Percentiles rank a stretch among this genome's conserved stretches.
phyloP scores from a whole-genome alignment of 2,113 vertebrate species.

The Labeo catla region DNA sequence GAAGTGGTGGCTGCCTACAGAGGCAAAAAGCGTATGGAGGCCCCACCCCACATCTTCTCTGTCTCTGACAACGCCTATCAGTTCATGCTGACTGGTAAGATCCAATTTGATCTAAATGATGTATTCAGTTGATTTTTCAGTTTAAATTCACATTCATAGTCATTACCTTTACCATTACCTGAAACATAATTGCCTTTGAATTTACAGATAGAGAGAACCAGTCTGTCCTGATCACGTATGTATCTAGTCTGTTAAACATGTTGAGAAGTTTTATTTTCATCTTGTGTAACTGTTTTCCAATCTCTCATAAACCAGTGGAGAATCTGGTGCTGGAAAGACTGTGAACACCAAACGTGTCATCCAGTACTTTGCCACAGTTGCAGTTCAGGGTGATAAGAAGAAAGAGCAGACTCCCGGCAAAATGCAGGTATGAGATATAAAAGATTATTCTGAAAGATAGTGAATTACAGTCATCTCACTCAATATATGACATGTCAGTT shows the following conservation, averaged over 20 bases:
- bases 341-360: conserved; percentile 60
- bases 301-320: conserved; percentile 49
- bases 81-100: conserved; percentile 44
- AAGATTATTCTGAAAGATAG: not conserved
- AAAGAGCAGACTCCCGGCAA: not conserved
- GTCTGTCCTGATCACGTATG: conserved; percentile 21
- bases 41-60: conserved; percentile 48
- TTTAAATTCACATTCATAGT: not conserved
- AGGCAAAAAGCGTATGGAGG: conserved; percentile 77
- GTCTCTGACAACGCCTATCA: conserved; percentile 52
- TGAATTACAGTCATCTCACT: too few relatives aligned
- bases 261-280: too few relatives aligned
- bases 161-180: too few relatives aligned
- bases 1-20: conserved; percentile 41
- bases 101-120: too few relatives aligned
- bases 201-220: conserved; percentile 16
- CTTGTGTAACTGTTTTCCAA: too few relatives aligned
- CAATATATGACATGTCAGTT: too few relatives aligned
- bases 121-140: too few relatives aligned
- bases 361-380: conserved; percentile 58
- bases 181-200: too few relatives aligned
- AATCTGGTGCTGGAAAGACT: conserved; percentile 62
- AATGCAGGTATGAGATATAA: conserved; percentile 52
- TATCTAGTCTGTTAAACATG: too few relatives aligned
- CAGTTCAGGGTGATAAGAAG: conserved; percentile 43